Evolutionary conservation across 2,888 invertebrate species (phyloP).

Genomic region (Drosophila histrio): DNA sequence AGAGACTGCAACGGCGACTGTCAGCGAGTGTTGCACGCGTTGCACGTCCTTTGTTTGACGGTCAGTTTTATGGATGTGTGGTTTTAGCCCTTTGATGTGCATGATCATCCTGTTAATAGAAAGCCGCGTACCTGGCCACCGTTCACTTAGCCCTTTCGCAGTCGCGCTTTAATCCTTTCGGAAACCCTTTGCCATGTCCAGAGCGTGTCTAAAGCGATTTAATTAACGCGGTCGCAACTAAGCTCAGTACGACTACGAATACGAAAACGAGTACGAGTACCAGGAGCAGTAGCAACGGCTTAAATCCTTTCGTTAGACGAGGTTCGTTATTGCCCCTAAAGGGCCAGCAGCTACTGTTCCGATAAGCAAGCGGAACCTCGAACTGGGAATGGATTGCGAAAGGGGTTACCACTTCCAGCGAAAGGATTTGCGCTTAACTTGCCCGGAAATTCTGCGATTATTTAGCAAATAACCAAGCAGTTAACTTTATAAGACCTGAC

Average conservation of each 20-base stretch:
- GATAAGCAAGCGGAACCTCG: constrained; percentile 3
- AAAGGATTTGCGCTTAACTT: constrained; percentile 65
- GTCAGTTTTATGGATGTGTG: constrained; percentile 82
- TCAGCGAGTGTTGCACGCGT: constrained; percentile 13
- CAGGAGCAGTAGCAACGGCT: constrained; percentile 36
- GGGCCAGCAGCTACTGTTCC: constrained; percentile 68
- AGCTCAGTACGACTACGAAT: constrained; percentile 8
- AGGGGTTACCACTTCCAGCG: constrained; percentile 57
- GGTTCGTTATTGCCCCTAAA: constrained; percentile 60
- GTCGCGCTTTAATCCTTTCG: constrained; percentile 65
- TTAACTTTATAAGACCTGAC: constrained; percentile 61
- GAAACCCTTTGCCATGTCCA: constrained; percentile 46
- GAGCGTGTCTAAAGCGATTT: constrained; percentile 77
- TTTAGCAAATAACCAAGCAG: constrained; percentile 70
- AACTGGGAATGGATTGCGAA: constrained; percentile 9
- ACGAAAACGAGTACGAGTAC: constrained; percentile 11
- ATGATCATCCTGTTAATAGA: constrained; percentile 83
- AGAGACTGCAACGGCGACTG: constrained; percentile 4
- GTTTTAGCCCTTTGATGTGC: constrained; percentile 83
- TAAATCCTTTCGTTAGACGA: constrained; percentile 60
- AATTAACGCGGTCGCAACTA: constrained; percentile 75
- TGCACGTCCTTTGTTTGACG: constrained; percentile 58
- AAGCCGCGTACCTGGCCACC: constrained; percentile 56
- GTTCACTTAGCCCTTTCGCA: constrained; percentile 14
- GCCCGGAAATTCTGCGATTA: constrained; percentile 60